Base-by-base conservation (phyloP, 2,888 invertebrate genomes). In the Macaria notata region DNA sequence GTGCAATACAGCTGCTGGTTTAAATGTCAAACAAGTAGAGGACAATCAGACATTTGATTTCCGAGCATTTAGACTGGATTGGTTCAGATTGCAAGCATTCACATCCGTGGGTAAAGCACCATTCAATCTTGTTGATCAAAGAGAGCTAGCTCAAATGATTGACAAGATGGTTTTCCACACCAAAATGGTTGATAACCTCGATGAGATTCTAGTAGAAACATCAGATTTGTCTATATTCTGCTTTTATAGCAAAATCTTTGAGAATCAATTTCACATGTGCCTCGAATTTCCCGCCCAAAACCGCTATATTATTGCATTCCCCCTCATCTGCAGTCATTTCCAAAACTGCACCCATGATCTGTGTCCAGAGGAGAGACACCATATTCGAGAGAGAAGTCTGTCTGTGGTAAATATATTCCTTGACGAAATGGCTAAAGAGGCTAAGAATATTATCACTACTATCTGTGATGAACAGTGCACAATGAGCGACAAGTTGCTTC, bases 351-450 rank as follows among this genome's bases (percentile, higher is more conserved):
- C 99, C 0, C 99, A 99, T 86, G 98, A 99, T 80, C 93, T 99
- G 73, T 99, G 99, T 72, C 99, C 99, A 0, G 99, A 99, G 88
- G 99, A 99, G 88, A 93, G 98, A 55, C 98, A 98, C 86, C 98
- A 98, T 74, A 98, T 99, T 61, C 94, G 98, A 53, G 98, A 99
- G 73, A 93, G 98, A 63, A 98, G 98, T 76, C 92, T 99, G 30
- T 98, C 98, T 33, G 97, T 99, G 44, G 99, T 99, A 0, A 99
- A 99, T 76, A 96, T 98, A 93, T 99, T 98, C 81, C 91, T 99
- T 55, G 99, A 99, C 81, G 99, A 99, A 90, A 99, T 99, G 97
- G 98, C 99, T 0, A 98, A 98, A 83, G 99, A 99, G 84, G 98
- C 98, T 0, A 98, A 99, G 83, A 99, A 99, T 81, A 99, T 99